Percentiles rank a stretch among this genome's conserved stretches.
Conservation (phyloP, 1,140 invertebrate species). For the Drosophila yakuba region DNA sequence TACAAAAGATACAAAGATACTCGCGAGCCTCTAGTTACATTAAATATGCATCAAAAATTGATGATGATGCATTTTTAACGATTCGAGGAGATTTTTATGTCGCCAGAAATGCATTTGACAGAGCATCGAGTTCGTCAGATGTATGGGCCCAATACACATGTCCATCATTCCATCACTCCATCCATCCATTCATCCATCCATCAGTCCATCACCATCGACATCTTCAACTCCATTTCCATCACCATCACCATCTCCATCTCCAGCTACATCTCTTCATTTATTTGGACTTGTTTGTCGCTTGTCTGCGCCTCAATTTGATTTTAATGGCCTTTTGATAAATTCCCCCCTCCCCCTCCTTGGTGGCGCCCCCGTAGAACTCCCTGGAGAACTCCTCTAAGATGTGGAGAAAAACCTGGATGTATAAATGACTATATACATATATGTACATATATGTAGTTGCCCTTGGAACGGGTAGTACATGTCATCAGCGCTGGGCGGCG, state of each 20-base stretch:
- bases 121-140: conserved; percentile 58
- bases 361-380: background rate
- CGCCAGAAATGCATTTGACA: conserved; percentile 66
- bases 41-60: conserved; percentile 84
- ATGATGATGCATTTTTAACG: conserved; percentile 84
- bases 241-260: conserved; percentile 32
- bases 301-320: conserved; percentile 72
- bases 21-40: conserved; percentile 62
- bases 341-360: conserved; percentile 11
- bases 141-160: conserved; percentile 53
- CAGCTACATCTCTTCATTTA: conserved; percentile 19
- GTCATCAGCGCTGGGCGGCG: conserved; percentile 60
- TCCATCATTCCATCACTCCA: conserved; percentile 49
- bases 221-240: conserved; percentile 27
- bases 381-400: conserved; percentile 1
- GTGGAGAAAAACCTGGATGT: background rate
- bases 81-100: conserved; percentile 79
- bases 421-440: background rate
- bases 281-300: conserved; percentile 52
- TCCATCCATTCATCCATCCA: conserved; percentile 21
- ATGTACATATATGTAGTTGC: conserved; percentile 14
- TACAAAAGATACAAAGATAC: conserved; percentile 35
- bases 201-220: conserved; percentile 50
- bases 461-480: conserved; percentile 54
- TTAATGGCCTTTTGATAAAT: conserved; percentile 79